Percentiles rank a stretch among this genome's conserved stretches.
phyloP scores from a whole-genome alignment of 2,797 vertebrate genomes.

The Thunnus albacares region DNA sequence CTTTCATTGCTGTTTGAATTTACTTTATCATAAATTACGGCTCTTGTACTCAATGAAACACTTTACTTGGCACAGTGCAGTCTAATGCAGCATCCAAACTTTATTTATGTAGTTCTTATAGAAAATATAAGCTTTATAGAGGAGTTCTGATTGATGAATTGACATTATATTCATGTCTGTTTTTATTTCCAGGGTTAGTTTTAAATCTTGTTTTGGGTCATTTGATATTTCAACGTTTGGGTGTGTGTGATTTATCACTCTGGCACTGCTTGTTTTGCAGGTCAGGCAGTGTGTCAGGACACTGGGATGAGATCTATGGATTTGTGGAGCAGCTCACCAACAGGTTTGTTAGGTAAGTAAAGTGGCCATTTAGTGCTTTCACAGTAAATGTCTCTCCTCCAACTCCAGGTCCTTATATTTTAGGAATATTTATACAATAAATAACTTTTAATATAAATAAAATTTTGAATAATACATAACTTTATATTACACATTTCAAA shows the following conservation, averaged over 20 bases:
- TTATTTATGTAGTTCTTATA: neutral
- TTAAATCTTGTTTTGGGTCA: neutral
- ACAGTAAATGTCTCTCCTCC: neutral
- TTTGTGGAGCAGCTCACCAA: slow-evolving; percentile 94
- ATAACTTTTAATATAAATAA: neutral
- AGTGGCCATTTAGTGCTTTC: neutral
- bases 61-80: too few species aligned
- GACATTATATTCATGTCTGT: neutral
- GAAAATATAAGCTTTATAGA: neutral
- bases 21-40: neutral
- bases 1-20: neutral
- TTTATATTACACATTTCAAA: neutral
- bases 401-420: neutral
- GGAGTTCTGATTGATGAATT: neutral
- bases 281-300: slow-evolving; percentile 92
- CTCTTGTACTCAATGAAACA: neutral
- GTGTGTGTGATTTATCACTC: neutral
- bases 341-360: slow-evolving; percentile 93
- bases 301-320: slow-evolving; percentile 94
- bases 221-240: neutral
- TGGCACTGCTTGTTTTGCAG: slow-evolving; percentile 73
- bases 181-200: too few species aligned
- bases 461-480: neutral
- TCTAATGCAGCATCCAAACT: neutral
- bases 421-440: neutral